A percentile compares a stretch with the other conserved stretches of the same genome.
Evolutionary conservation across 2,113 vertebrate species (phyloP).

Genomic region (Prochilodus magdalenae): DNA sequence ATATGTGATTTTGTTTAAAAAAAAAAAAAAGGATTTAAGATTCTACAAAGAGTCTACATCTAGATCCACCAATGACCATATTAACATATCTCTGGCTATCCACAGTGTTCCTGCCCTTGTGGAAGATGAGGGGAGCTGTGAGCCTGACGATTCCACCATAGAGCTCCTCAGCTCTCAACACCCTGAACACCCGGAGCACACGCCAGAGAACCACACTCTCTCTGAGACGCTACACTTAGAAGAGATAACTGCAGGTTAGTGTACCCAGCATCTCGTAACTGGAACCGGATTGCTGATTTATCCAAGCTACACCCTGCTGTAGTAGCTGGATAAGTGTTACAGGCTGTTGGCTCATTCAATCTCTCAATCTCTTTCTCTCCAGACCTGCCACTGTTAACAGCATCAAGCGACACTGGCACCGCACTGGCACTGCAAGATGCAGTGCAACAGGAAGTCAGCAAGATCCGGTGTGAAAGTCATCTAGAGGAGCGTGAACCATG

Average conservation of each 20-base stretch:
- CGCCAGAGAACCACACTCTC: constrained; percentile 52
- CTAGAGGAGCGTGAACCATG: constrained; percentile 56
- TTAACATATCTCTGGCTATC: not conserved
- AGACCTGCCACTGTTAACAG: constrained; percentile 72
- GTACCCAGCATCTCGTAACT: not conserved
- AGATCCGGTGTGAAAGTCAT: constrained; percentile 57
- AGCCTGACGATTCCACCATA: constrained; percentile 78
- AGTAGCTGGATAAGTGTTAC: too few species aligned
- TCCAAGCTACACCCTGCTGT: too few species aligned
- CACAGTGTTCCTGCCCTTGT: constrained; percentile 65
- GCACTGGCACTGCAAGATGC: constrained; percentile 72
- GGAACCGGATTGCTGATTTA: not conserved
- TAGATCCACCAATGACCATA: too few species aligned
- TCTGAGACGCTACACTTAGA: constrained; percentile 39
- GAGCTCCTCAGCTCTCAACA: constrained; percentile 75
- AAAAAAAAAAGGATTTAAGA: too few species aligned
- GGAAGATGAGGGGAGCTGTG: constrained; percentile 70
- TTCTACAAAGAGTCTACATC: too few species aligned
- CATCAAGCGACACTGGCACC: constrained; percentile 79
- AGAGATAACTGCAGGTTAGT: constrained; percentile 58
- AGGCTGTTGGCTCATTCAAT: too few species aligned
- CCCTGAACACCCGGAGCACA: constrained; percentile 67
- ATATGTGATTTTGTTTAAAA: too few species aligned
- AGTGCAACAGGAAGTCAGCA: constrained; percentile 71
- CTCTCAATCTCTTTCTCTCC: constrained; percentile 12